Evolutionary conservation across 2,797 vertebrate species (phyloP), one percentile per base, ranked within the genome.

Genomic region (Sebastes trivittatus): DNA sequence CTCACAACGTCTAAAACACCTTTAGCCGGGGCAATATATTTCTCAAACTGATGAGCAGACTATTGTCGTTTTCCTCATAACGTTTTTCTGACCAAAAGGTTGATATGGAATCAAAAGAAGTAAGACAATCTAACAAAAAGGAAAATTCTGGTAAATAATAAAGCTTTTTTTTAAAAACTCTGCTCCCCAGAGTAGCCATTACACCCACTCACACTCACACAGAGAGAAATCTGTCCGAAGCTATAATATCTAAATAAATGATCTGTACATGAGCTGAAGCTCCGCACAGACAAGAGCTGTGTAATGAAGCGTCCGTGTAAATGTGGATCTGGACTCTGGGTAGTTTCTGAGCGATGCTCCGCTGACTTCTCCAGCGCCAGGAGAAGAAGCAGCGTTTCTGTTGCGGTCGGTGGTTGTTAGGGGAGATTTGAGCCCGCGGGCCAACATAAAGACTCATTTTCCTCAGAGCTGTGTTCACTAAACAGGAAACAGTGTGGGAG

Each of bases 401-500:
- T 75, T 73, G 73, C 58, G 29, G 74, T 76, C 71, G 11, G 11
- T 71, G 66, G 54, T 56, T 78, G 74, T 80, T 32, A 29, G 65
- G 75, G 61, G 52, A 67, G 66, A 76, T 74, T 66, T 23, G 60
- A 75, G 77, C 80, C 89, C 2, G 25, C 29, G 32, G 77, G 84
- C 67, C 7, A 8, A 72, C 77, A 27, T 52, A 25, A 70, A 78
- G 59, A 56, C 74, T 73, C 7, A 75, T 88, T 81, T 78, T 66
- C 65, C 61, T 80, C 63, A 16, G 42, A 75, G 80, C 76, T 60
- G 83, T 85, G 89, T 63, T 90, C 89, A 84, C 83, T 67, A 88
- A 90, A 85, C 79, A 81, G 83, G 82, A 87, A 91, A 84, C 36
- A 34, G 81, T 34, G 88, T 89, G 86, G 77, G 90, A 68, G 87